phyloP scores from a whole-genome alignment of 2,888 invertebrate species.

The Heterodera filipjevi region DNA sequence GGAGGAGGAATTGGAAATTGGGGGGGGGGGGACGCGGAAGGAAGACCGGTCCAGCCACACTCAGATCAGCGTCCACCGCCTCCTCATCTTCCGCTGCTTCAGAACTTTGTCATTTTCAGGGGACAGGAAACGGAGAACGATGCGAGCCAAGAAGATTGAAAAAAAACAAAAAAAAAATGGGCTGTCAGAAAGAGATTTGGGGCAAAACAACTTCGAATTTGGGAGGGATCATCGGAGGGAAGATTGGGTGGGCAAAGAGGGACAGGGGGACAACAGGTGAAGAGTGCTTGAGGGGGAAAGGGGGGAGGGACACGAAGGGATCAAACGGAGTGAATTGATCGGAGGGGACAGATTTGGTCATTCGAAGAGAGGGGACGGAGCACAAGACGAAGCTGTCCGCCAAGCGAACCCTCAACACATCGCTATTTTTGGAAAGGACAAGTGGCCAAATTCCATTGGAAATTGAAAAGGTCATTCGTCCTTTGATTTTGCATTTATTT shows the following conservation, averaged over 20 bases:
- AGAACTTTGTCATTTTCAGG: background rate
- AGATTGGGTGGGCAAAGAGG: background rate
- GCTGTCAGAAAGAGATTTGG: background rate
- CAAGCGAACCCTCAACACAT: background rate
- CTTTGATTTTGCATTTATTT: background rate
- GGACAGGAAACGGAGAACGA: background rate
- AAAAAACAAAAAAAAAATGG: background rate
- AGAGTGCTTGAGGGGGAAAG: background rate
- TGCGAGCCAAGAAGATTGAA: background rate
- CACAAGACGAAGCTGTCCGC: background rate
- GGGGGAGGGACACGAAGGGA: background rate
- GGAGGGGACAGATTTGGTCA: background rate
- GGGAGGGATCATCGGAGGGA: background rate
- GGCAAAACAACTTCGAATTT: background rate
- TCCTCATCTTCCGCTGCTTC: background rate
- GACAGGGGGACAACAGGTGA: background rate
- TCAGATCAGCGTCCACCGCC: background rate
- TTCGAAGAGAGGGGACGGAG: background rate
- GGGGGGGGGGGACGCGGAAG: background rate
- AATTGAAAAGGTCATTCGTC: background rate
- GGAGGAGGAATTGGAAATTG: background rate
- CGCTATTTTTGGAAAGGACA: background rate
- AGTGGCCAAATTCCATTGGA: background rate
- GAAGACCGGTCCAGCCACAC: background rate
- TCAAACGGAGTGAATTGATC: background rate